These are phyloP conservation scores for Heliconius himera DNA, from an alignment of 1,140 invertebrate genomes.

Conservation along the genomic window DNA sequence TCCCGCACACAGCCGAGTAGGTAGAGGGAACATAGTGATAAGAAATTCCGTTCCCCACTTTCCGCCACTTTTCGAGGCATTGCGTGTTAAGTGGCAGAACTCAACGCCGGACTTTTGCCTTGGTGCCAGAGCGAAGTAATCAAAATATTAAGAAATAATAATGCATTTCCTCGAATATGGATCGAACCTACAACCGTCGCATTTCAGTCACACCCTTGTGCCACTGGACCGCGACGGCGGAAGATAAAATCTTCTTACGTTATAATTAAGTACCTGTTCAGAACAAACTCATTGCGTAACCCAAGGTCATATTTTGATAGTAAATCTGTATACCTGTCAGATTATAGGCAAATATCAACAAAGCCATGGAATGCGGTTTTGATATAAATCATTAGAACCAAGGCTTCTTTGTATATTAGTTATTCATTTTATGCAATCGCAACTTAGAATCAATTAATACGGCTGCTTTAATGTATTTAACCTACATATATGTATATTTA, in stretches of 20 bases:
- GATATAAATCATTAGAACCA: conserved; percentile 39
- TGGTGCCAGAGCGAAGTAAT: too few species aligned
- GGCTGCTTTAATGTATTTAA: conserved; percentile 3
- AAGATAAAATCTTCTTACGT: conserved; percentile 21
- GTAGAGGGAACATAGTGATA: too few species aligned
- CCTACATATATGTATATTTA: background rate
- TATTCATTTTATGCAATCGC: conserved; percentile 36
- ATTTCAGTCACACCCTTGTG: too few species aligned
- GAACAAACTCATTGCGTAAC: conserved; percentile 43
- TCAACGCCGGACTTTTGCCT: too few species aligned
- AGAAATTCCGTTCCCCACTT: too few species aligned
- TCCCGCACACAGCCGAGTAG: too few species aligned
- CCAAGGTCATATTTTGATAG: conserved; percentile 41
- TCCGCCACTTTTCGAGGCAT: too few species aligned
- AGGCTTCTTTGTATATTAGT: conserved; percentile 26
- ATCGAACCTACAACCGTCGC: too few species aligned
- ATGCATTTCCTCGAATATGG: too few species aligned
- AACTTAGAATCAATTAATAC: conserved; percentile 21
- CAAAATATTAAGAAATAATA: too few species aligned
- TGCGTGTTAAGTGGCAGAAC: too few species aligned
- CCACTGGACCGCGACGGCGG: background rate
- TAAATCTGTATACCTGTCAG: conserved; percentile 43
- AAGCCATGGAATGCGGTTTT: conserved; percentile 43
- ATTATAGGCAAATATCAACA: conserved; percentile 41
- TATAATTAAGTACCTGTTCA: conserved; percentile 24